Evolutionary conservation across 2,113 vertebrate genomes (phyloP).

Genomic region (Hydropotes inermis): DNA sequence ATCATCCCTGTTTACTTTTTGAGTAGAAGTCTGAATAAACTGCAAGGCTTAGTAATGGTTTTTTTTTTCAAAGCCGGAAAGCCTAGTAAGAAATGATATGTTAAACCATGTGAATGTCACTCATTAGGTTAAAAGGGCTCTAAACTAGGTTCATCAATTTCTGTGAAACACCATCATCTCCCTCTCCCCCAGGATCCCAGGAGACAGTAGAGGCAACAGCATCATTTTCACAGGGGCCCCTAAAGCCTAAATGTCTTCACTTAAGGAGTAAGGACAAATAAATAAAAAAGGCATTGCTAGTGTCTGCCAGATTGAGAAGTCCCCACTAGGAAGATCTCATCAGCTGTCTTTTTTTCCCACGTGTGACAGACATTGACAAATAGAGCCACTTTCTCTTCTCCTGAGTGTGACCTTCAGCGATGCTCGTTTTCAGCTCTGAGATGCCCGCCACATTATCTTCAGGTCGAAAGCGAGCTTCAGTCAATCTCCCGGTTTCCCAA

Average conservation of each 20-base stretch:
- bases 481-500: neutral
- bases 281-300: neutral
- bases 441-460: neutral
- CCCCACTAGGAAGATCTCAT: neutral
- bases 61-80: neutral
- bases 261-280: neutral
- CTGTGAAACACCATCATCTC: neutral
- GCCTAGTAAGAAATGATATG: neutral
- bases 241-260: neutral
- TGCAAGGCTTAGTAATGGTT: neutral
- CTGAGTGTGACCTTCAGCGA: slow-evolving; percentile 8
- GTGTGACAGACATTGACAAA: neutral
- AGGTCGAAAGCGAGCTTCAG: neutral
- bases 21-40: neutral
- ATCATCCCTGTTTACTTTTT: neutral
- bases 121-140: neutral
- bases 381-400: neutral
- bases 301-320: neutral
- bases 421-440: neutral
- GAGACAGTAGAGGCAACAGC: neutral
- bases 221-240: neutral
- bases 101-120: neutral
- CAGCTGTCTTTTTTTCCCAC: neutral
- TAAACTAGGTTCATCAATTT: neutral
- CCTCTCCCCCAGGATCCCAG: neutral